Conservation (phyloP, 2,113 vertebrate species). For the Phalacrocorax brasilianus region DNA sequence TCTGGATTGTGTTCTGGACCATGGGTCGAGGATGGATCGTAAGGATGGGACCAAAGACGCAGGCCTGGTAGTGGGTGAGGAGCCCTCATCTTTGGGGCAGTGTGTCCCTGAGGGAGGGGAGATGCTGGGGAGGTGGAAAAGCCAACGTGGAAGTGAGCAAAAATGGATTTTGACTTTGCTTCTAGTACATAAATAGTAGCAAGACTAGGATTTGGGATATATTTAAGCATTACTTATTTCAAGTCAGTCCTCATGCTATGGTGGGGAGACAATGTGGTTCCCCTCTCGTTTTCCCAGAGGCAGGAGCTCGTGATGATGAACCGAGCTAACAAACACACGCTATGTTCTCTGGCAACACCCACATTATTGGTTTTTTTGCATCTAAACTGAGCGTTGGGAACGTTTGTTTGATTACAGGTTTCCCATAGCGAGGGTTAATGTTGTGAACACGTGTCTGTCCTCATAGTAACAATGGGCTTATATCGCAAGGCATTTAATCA, state of each 20-base stretch:
- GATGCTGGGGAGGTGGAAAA: background rate
- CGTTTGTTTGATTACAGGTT: background rate
- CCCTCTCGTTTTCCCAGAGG: background rate
- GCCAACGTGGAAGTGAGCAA: background rate
- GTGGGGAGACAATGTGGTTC: background rate
- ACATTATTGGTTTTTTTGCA: background rate
- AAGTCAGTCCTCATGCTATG: background rate
- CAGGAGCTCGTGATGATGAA: background rate
- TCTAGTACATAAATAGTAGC: background rate
- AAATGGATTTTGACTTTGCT: background rate
- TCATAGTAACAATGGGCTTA: background rate
- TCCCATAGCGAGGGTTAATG: background rate
- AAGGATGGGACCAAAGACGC: background rate
- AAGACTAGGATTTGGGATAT: background rate
- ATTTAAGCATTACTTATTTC: background rate
- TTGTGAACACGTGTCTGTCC: background rate
- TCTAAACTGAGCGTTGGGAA: background rate
- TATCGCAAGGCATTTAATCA: background rate
- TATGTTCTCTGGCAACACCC: background rate
- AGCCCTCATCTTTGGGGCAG: background rate
- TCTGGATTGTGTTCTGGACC: background rate
- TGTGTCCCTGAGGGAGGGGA: background rate
- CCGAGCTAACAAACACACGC: background rate
- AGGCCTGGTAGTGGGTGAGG: rapidly evolving
- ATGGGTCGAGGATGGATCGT: rapidly evolving